Evolutionary conservation across 2,888 invertebrate species (phyloP), one percentile per base, ranked within the genome.

Genomic region (Apotomis betuletana): DNA sequence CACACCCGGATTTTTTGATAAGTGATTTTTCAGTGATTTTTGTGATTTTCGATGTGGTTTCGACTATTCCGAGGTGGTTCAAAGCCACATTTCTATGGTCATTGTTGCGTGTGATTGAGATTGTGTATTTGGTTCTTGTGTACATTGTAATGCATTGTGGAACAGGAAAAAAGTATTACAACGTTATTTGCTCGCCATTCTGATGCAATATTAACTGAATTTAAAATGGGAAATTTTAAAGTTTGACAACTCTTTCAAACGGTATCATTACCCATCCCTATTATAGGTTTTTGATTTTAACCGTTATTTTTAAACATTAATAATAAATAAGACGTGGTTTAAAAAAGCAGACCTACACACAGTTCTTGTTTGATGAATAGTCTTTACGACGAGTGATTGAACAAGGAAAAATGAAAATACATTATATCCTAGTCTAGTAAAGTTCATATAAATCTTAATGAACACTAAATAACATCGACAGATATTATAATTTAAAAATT

Each of bases 31-130:
- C 75, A 69, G 78, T 80, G 79, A 44, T 72, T 70, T 75, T 76
- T 72, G 75, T 74, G 69, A 69, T 75, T 69, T 64, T 70, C 69
- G 46, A 60, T 75, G 77, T 77, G 74, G 63, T 76, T 78, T 70
- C 71, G 76, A 80, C 77, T 74, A 61, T 76, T 78, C 70, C 71
- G 76, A 80, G 86, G 90, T 91, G 90, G 89, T 90, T 90, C 88
- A 86, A 84, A 83, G 80, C 89, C 91, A 90, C 90, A 90, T 81
- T 86, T 88, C 90, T 90, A 87, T 85, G 79, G 77, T 77, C 77
- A 86, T 87, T 88, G 82, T 87, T 83, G 80, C 81, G 83, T 86
- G 85, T 82, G 84, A 84, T 83, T 77, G 79, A 73, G 70, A 70
- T 69, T 61, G 57, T 67, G 73, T 44, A 64, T 55, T 65, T 46